Conservation (phyloP, 2,888 invertebrate genomes). For the Tinea semifulvella region DNA sequence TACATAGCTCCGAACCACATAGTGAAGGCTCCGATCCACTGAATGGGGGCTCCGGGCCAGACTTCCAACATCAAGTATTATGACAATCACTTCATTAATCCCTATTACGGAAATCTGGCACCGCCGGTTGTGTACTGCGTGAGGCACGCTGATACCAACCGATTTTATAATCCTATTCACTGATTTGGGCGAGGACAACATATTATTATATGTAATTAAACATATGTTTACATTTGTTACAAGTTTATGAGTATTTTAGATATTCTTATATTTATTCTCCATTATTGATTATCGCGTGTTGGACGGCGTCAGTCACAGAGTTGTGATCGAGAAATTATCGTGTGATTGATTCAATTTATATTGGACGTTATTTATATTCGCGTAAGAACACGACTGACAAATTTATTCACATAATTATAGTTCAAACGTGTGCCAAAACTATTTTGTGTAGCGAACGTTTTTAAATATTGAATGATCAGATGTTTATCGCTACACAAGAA, state of each 20-base stretch:
- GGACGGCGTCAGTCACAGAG: not conserved
- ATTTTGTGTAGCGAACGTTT: conserved; percentile 3
- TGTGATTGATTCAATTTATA: conserved; percentile 2
- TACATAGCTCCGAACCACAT: conserved; percentile 93
- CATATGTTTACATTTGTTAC: conserved; percentile 67
- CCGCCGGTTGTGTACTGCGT: conserved; percentile 49
- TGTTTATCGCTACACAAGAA: conserved; percentile 5
- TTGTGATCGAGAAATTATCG: conserved; percentile 4
- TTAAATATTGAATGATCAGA: not conserved
- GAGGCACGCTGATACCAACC: conserved; percentile 41
- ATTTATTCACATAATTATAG: conserved; percentile 1
- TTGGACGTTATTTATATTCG: conserved; percentile 1
- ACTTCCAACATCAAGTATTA: conserved; percentile 32
- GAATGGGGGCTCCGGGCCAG: conserved; percentile 60
- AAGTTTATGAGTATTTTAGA: conserved; percentile 73
- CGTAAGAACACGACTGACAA: conserved; percentile 11
- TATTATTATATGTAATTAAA: conserved; percentile 34
- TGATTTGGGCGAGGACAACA: conserved; percentile 20
- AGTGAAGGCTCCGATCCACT: conserved; percentile 92
- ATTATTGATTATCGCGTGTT: conserved; percentile 8
- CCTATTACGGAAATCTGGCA: conserved; percentile 48
- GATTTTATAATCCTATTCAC: conserved; percentile 29
- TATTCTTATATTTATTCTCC: conserved; percentile 72
- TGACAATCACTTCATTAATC: conserved; percentile 25
- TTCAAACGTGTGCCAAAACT: conserved; percentile 2